Evolutionary conservation across 2,113 vertebrate species (phyloP).

Genomic region (Microtus montanus): DNA sequence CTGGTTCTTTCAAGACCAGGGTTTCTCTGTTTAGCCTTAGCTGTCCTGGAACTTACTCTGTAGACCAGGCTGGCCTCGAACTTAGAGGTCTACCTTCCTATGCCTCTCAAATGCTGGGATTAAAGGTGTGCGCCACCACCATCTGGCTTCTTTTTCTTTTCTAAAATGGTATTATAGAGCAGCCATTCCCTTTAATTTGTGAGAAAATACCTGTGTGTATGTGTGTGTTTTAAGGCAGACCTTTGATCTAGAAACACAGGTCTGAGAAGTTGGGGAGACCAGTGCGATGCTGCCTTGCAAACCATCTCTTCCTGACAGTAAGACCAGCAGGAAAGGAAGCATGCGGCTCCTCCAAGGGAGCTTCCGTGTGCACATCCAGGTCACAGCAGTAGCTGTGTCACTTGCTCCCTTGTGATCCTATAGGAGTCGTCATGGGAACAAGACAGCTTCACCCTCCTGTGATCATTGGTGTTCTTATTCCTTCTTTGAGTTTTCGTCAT

Average conservation of each 20-base stretch:
- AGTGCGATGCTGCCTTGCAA: too few species aligned
- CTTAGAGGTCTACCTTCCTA: background rate
- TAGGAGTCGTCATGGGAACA: too few species aligned
- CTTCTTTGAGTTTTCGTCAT: background rate
- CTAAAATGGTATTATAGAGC: background rate
- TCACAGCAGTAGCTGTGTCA: fast-evolving
- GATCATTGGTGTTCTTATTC: background rate
- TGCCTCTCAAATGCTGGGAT: background rate
- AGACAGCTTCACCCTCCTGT: background rate
- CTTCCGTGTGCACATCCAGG: background rate
- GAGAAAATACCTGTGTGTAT: background rate
- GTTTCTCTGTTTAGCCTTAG: background rate
- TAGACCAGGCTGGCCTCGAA: background rate
- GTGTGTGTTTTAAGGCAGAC: background rate
- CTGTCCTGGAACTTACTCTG: background rate
- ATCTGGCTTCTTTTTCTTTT: background rate
- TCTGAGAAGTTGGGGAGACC: background rate
- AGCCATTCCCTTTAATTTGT: background rate
- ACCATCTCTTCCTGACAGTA: too few species aligned
- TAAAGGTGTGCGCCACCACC: background rate
- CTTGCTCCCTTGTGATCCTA: background rate
- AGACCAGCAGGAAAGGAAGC: too few species aligned
- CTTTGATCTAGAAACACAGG: background rate
- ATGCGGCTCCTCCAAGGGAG: background rate
- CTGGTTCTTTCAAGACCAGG: too few species aligned